Conservation (phyloP, 2,888 invertebrate genomes). For the Iselma pallidipennis region DNA sequence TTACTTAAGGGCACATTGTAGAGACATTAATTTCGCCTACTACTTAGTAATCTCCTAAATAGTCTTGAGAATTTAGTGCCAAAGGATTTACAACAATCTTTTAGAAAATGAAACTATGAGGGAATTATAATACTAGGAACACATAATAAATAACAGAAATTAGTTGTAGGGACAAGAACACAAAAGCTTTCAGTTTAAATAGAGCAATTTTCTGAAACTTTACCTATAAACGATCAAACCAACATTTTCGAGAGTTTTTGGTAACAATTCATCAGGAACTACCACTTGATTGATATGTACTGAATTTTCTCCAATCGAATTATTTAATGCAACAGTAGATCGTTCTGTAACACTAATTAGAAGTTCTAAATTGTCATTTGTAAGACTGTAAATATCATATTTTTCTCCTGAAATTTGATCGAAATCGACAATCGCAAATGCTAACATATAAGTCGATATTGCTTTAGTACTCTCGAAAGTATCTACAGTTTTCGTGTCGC, state of each 20-base stretch:
- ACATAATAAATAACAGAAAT: too few relatives aligned
- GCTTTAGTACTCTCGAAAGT: not conserved
- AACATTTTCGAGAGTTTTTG: not conserved
- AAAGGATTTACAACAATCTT: too few relatives aligned
- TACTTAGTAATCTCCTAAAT: not conserved
- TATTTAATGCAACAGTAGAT: not conserved
- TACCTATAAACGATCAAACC: constrained; percentile 5
- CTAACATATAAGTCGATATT: not conserved
- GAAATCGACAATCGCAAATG: not conserved
- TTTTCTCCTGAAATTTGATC: not conserved
- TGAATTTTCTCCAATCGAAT: not conserved
- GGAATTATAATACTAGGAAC: too few relatives aligned
- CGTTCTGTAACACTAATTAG: not conserved
- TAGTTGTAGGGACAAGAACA: too few relatives aligned
- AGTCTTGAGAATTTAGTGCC: not conserved
- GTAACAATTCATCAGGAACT: not conserved
- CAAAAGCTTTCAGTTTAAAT: too few relatives aligned
- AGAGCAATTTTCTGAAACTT: not conserved
- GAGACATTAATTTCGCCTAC: not conserved
- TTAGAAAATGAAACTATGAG: too few relatives aligned
- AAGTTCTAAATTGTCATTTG: not conserved
- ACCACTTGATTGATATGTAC: not conserved
- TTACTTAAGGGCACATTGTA: not conserved
- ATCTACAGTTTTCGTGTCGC: not conserved
- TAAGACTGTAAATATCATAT: not conserved